These are phyloP conservation scores for Prunella fulvescens DNA, from an alignment of 2,113 vertebrate species.

Conservation along the genomic window DNA sequence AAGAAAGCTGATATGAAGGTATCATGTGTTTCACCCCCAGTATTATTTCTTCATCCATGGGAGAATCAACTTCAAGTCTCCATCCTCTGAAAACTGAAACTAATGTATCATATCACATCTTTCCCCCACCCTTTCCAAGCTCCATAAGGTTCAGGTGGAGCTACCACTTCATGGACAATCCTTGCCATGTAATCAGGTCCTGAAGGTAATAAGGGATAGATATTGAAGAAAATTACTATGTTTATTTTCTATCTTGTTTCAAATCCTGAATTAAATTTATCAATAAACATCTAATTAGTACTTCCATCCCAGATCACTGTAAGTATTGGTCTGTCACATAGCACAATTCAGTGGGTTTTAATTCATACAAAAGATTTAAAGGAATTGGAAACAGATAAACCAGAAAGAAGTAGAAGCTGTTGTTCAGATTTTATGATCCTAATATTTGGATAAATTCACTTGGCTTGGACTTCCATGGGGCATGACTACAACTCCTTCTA, in stretches of 20 bases:
- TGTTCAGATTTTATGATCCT: background rate
- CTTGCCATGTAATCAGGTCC: background rate
- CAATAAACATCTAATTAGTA: background rate
- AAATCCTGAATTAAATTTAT: background rate
- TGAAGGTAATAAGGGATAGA: background rate
- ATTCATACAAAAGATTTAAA: background rate
- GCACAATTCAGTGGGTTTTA: background rate
- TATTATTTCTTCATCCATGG: background rate
- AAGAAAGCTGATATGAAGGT: background rate
- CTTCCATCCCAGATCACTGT: background rate
- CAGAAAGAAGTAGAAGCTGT: background rate
- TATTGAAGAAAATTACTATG: background rate
- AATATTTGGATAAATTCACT: background rate
- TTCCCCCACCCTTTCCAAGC: background rate
- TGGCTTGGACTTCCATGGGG: background rate
- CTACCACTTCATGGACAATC: background rate
- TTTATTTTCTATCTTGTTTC: background rate
- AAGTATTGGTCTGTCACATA: background rate
- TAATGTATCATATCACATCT: background rate
- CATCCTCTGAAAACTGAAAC: background rate
- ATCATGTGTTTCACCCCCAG: background rate
- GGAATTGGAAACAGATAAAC: background rate
- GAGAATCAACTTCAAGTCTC: background rate
- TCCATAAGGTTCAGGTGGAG: background rate
- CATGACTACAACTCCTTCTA: background rate